Conservation (phyloP, 2,113 vertebrate species). For the Isurus oxyrinchus region DNA sequence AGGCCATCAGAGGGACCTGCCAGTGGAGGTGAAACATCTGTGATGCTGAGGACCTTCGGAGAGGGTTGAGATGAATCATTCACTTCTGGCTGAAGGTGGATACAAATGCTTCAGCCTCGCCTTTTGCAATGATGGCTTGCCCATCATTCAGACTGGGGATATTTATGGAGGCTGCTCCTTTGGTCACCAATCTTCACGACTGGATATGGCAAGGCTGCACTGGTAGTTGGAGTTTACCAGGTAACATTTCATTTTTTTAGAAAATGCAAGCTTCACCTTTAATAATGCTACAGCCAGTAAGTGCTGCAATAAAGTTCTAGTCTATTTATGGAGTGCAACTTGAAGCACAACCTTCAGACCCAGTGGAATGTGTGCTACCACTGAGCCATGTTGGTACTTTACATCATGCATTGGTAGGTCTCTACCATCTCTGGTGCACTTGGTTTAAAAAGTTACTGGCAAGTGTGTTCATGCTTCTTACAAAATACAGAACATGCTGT, state of each 20-base stretch:
- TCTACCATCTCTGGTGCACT: background rate
- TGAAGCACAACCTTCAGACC: background rate
- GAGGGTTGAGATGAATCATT: too few relatives aligned
- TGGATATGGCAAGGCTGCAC: background rate
- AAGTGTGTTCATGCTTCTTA: background rate
- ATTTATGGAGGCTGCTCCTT: too few relatives aligned
- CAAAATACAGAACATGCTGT: background rate
- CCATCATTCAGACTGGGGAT: too few relatives aligned
- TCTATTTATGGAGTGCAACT: background rate
- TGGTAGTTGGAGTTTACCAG: background rate
- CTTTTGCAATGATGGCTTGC: too few relatives aligned
- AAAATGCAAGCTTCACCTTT: background rate
- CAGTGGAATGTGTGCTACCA: background rate
- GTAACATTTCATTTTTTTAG: background rate
- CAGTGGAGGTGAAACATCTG: too few relatives aligned
- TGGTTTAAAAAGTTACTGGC: background rate
- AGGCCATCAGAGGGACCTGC: too few relatives aligned
- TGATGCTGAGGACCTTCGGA: too few relatives aligned
- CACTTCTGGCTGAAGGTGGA: too few relatives aligned
- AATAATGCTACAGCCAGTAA: background rate
- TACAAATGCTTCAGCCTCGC: too few relatives aligned
- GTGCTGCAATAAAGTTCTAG: background rate
- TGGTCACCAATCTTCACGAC: too few relatives aligned
- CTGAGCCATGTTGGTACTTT: background rate
- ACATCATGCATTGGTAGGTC: too few relatives aligned